Base-by-base conservation (phyloP, 2,888 invertebrate species). In the Elysia crispata region DNA sequence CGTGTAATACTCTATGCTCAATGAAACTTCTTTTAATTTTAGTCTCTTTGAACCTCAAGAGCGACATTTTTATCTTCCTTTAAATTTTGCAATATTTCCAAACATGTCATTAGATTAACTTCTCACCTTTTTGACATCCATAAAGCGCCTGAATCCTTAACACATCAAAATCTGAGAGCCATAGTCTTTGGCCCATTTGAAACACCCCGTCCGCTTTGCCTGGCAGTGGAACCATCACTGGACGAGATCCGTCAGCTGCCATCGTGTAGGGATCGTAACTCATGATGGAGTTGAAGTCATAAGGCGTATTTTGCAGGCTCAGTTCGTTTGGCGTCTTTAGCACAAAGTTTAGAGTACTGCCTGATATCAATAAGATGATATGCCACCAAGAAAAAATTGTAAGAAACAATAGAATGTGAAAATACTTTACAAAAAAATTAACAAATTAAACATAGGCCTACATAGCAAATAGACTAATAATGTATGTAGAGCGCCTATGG, bases 271-370 rank as follows among this genome's bases (percentile, higher is more conserved):
- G 90, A 77, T 93, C 92, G 86, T 96, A 96, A 90, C 96, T 96
- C 95, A 96, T 95, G 57, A 96, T 95, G 20, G 95, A 95, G 84
- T 95, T 94, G 89, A 95, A 96, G 90, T 96, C 96, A 87, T 96
- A 96, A 80, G 95, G 95, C 89, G 95, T 95, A 72, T 91, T 91
- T 41, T 93, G 90, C 1, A 92, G 92, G 75, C 92, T 92, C 67
- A 93, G 91, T n/a, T 87, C 85, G 1, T 74, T 77, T 20, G 57
- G 69, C 3, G 91, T 89, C 79, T 93, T 92, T 85, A 93, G 93
- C 74, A 92, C 91, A 86, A 94, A 94, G 85, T 94, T 94, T 62
- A 92, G 86, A 86, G 92, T 89, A 85, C 92, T 92, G 67, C 92
- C 93, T 93, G 86, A 62, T 83, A 81, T 57, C 54, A n/a, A 23